Percentiles rank a stretch among this genome's conserved stretches.
These are phyloP conservation scores for Halcyon leucocephala DNA, from an alignment of 2,797 vertebrate genomes.

Conservation along the genomic window DNA sequence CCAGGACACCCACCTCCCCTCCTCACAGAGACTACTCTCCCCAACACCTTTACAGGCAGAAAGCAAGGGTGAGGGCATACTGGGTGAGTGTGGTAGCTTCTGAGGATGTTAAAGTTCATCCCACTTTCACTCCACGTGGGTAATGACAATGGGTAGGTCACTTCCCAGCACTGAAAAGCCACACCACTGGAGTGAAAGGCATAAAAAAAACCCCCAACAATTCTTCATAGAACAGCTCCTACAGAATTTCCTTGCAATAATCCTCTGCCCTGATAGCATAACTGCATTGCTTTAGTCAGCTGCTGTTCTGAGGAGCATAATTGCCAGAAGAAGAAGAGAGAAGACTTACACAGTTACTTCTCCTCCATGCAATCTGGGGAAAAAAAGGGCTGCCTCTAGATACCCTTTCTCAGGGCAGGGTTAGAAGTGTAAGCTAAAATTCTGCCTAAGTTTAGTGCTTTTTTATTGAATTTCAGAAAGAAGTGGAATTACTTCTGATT, in stretches of 20 bases:
- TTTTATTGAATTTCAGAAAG: not conserved
- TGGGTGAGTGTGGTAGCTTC: rapidly evolving
- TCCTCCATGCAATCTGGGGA: rapidly evolving
- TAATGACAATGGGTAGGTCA: not conserved
- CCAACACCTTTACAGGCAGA: not conserved
- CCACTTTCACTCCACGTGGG: not conserved
- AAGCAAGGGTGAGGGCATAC: rapidly evolving
- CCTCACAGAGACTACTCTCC: not conserved
- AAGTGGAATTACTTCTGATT: not conserved
- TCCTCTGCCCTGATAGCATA: not conserved
- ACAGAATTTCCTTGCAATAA: not conserved
- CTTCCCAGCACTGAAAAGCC: not conserved
- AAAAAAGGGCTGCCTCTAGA: not conserved
- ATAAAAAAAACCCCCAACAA: not conserved
- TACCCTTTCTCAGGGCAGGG: not conserved
- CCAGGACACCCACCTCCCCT: not conserved
- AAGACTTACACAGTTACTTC: not conserved
- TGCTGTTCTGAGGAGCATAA: not conserved
- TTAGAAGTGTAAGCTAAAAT: not conserved
- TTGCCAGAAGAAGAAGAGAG: not conserved
- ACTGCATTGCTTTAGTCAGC: not conserved
- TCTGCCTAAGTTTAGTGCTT: not conserved
- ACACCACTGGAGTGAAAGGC: not conserved
- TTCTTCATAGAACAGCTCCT: slow-evolving; percentile 3
- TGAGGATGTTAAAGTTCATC: not conserved